Conservation (phyloP, 2,113 vertebrate species). For the Petroica traversi region DNA sequence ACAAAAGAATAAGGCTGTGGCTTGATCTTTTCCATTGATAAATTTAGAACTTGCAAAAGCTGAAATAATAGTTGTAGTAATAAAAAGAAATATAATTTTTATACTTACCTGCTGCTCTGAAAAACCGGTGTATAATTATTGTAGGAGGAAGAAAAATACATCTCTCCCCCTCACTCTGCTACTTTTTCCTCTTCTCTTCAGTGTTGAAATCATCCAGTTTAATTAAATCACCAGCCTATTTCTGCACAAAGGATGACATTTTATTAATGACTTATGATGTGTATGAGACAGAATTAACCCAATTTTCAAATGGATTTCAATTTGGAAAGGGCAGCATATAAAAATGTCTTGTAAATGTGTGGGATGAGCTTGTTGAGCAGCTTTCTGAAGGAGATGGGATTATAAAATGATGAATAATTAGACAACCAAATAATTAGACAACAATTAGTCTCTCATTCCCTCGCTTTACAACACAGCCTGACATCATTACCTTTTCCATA, state of each 20-base stretch:
- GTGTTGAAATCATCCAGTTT: slow-evolving; percentile 23
- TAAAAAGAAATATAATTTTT: slow-evolving; percentile 58
- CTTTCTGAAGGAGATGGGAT: neutral
- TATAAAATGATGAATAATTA: slow-evolving; percentile 24
- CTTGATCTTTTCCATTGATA: slow-evolving; percentile 67
- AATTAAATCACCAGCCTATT: slow-evolving; percentile 45
- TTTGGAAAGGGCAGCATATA: slow-evolving; percentile 34
- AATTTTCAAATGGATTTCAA: slow-evolving; percentile 43
- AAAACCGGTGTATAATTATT: neutral
- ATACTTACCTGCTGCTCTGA: neutral
- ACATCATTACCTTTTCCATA: neutral
- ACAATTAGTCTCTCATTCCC: neutral
- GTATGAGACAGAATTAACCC: slow-evolving; percentile 49
- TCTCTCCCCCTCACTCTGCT: slow-evolving; percentile 14
- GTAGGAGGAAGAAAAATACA: slow-evolving; percentile 44
- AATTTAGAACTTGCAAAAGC: slow-evolving; percentile 68
- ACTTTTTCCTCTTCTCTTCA: neutral
- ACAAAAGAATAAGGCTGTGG: slow-evolving; percentile 27
- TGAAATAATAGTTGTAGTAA: slow-evolving; percentile 53
- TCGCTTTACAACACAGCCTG: accelerated
- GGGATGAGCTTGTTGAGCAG: neutral
- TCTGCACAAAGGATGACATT: slow-evolving; percentile 57
- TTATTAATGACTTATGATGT: slow-evolving; percentile 50
- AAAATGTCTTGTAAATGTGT: slow-evolving; percentile 27
- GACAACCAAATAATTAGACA: slow-evolving; percentile 16